Evolutionary conservation across 2,797 vertebrate genomes (phyloP).

Genomic region (Arctocebus calabarensis): DNA sequence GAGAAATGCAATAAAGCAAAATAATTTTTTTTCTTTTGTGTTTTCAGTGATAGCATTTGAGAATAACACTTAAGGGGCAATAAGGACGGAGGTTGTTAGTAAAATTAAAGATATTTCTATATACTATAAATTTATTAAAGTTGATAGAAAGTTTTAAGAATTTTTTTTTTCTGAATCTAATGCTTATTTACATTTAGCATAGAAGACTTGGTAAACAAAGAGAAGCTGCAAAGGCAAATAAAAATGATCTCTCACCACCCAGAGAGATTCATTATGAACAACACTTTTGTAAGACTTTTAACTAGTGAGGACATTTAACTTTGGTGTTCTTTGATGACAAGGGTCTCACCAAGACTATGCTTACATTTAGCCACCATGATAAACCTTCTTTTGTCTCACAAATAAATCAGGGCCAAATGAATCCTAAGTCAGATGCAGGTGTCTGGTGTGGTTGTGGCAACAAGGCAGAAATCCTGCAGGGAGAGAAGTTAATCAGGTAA

Average conservation of each 20-base stretch:
- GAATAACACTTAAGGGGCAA: background rate
- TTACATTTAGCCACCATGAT: background rate
- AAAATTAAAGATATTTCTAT: slow-evolving; percentile 9
- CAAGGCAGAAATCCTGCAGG: background rate
- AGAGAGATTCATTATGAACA: background rate
- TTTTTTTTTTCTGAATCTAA: background rate
- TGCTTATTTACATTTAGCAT: background rate
- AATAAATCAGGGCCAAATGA: slow-evolving; percentile 18
- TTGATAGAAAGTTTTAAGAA: background rate
- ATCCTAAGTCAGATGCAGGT: background rate
- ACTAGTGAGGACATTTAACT: slow-evolving; percentile 7
- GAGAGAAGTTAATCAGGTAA: background rate
- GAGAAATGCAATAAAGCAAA: slow-evolving; percentile 23
- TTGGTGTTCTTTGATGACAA: slow-evolving; percentile 28
- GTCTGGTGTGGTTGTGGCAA: background rate
- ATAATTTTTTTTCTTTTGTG: background rate
- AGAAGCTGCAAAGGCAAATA: background rate
- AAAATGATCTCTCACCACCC: background rate
- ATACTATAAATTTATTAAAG: background rate
- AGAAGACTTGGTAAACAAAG: background rate
- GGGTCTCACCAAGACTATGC: background rate
- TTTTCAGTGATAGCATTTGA: slow-evolving; percentile 2
- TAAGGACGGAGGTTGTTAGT: background rate
- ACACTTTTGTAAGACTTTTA: background rate
- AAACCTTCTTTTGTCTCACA: slow-evolving; percentile 2